Evolutionary conservation across 2,888 invertebrate species (phyloP), one percentile per base, ranked within the genome.

Genomic region (Mystacides longicornis): DNA sequence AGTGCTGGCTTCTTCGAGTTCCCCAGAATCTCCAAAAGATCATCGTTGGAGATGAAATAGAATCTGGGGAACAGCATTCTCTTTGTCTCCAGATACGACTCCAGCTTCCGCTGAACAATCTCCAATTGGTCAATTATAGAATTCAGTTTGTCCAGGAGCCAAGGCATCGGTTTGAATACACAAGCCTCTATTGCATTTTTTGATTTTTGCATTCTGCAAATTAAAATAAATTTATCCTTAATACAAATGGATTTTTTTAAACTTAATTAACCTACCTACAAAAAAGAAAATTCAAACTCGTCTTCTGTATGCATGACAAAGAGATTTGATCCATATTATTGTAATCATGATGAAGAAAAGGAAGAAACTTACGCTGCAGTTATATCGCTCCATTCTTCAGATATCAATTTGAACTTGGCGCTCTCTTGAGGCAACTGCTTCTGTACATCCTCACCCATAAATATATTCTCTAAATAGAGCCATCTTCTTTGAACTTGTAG

Each of bases 401-500:
- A 85, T 27, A 93, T 71, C 14, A 73, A 73, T 64, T 87, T 85
- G 73, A 92, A 93, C 59, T 86, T 82, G 54, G 80, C 74, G 0
- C 88, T 83, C 72, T 90, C 90, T 54, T 72, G 71, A 0, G 93
- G 92, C 52, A 93, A 71, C 69, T 93, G 92, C 64, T 86, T 88
- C 57, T 88, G 77, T 56, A 93, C 92, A 68, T 93, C 93, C 70
- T 93, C 93, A 1, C 91, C 90, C 60, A 78, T 75, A 72, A 93
- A 93, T 67, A 93, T 93, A 67, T 86, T 93, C 81, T 93, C 92
- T 47, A 93, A 75, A 69, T 93, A 93, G 60, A 92, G 74, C 81
- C 90, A 94, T 61, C 89, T 86, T 22, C 89, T 78, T 72, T 94
- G 94, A 0, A 93, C 90, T 65, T 80, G 79, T n/a, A 93, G 74